Conservation (phyloP, 1,140 invertebrate genomes). For the Archivesica marissinica region DNA sequence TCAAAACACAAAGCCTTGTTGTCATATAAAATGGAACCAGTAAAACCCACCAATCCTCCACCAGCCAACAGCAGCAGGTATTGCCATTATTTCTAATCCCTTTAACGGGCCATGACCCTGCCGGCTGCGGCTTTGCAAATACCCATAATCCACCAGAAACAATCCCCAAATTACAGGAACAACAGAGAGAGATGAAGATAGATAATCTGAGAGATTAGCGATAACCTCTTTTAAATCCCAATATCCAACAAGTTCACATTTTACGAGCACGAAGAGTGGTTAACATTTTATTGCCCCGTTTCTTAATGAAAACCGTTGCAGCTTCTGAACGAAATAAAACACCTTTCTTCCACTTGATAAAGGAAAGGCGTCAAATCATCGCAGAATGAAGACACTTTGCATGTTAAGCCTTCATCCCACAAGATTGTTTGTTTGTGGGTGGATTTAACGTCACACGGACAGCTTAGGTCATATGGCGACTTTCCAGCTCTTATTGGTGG, state of each 20-base stretch:
- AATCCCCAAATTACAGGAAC: slow-evolving; percentile 31
- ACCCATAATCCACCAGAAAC: slow-evolving; percentile 34
- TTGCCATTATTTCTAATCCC: neutral
- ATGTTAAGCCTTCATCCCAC: too few relatives aligned
- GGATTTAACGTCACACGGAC: too few relatives aligned
- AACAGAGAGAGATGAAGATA: slow-evolving; percentile 20
- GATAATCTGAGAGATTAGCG: slow-evolving; percentile 35
- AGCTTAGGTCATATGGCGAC: too few relatives aligned
- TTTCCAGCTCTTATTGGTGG: too few relatives aligned
- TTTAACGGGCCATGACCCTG: neutral
- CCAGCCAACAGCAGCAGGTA: neutral
- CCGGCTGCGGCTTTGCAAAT: slow-evolving; percentile 2
- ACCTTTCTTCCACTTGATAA: neutral
- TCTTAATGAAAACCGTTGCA: slow-evolving; percentile 26
- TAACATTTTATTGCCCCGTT: slow-evolving; percentile 24
- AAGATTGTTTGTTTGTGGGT: too few relatives aligned
- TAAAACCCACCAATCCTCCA: neutral
- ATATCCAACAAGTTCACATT: slow-evolving; percentile 40
- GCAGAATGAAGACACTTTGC: too few relatives aligned
- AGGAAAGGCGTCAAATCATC: neutral
- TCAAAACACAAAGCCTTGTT: too few relatives aligned
- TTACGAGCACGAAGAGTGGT: slow-evolving; percentile 24
- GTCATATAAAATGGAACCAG: neutral
- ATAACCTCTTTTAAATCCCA: slow-evolving; percentile 18
- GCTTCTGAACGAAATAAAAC: neutral